Base-by-base conservation (phyloP, 2,888 invertebrate species). In the Capitulum mitella region DNA sequence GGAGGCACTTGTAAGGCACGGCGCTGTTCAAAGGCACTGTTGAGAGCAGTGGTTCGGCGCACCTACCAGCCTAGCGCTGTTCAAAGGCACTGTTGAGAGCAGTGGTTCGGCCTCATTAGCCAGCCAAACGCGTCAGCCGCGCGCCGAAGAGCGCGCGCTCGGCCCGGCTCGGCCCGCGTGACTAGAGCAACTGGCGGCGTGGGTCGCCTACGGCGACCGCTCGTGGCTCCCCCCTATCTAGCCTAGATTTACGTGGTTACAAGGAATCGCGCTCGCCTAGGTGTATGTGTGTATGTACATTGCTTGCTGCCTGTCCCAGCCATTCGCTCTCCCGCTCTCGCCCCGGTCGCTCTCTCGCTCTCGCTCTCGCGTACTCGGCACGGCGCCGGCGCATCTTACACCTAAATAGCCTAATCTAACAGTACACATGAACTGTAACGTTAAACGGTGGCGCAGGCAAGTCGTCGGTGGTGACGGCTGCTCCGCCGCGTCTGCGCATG, bases 1-100 rank as follows among this genome's bases (percentile, higher is more conserved):
- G n/a, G n/a, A 64, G 64, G 64, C 64, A 64, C 64, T 64, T 14
- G 29, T 64, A 64, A 64, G 64, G 64, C 64, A 64, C 64, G 19
- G 16, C 10, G 64, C 64, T 12, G 64, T 64, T n/a, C 16, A 34
- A 64, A 64, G 64, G 64, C 64, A 64, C 64, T 64, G 64, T 32
- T 64, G 16, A 34, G 19, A 64, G 64, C 64, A 34, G 64, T 34
- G 34, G 64, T 16, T 32, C 14, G 6, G 29, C 19, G 34, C 19
- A 16, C 5, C 32, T 6, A 61, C 58, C 10, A 29, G 58, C 29
- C 12, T 16, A 5, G 29, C 3, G 14, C 12, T n/a, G n/a, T n/a
- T n/a, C 16, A 34, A 64, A 64, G 64, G 64, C 64, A 64, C 64
- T 64, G 64, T 32, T 64, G 16, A 34, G 19, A 64, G 64, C 64